These are phyloP conservation scores for Hyppa rectilinea DNA, from an alignment of 2,888 invertebrate species.

Conservation along the genomic window DNA sequence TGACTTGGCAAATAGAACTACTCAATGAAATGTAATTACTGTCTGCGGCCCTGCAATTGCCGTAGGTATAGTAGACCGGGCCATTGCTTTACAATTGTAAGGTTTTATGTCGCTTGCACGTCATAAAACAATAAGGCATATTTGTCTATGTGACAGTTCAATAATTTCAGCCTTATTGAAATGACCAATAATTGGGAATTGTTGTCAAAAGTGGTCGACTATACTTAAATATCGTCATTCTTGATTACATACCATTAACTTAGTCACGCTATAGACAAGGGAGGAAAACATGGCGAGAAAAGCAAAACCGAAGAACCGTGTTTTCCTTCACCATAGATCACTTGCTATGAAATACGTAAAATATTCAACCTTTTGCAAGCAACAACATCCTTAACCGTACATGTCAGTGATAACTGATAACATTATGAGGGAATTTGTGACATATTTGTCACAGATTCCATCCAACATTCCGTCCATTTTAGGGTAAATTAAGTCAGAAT, in stretches of 20 bases:
- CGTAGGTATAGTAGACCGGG: too few species aligned
- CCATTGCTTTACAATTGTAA: not conserved
- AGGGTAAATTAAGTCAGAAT: slow-evolving; percentile 51
- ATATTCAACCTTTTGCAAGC: slow-evolving; percentile 16
- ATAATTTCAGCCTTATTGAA: not conserved
- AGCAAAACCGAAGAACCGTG: slow-evolving; percentile 3
- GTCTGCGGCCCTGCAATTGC: too few species aligned
- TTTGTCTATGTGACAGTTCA: not conserved
- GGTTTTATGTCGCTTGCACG: not conserved
- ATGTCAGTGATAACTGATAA: slow-evolving; percentile 25
- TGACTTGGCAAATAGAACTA: too few species aligned
- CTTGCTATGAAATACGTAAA: slow-evolving; percentile 20
- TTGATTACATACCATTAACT: slow-evolving; percentile 36
- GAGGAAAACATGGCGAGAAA: slow-evolving; percentile 27
- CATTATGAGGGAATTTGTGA: too few species aligned
- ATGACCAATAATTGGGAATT: not conserved
- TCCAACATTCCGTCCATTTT: slow-evolving; percentile 37
- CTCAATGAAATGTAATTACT: too few species aligned
- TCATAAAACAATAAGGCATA: not conserved
- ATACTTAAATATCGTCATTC: not conserved
- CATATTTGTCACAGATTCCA: slow-evolving; percentile 32
- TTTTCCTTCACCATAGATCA: slow-evolving; percentile 19
- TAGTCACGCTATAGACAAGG: not conserved
- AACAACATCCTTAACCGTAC: slow-evolving; percentile 4
- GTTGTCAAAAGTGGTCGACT: not conserved